These are phyloP conservation scores for Diphyllodes magnificus DNA, from an alignment of 2,113 vertebrate genomes.

Conservation along the genomic window DNA sequence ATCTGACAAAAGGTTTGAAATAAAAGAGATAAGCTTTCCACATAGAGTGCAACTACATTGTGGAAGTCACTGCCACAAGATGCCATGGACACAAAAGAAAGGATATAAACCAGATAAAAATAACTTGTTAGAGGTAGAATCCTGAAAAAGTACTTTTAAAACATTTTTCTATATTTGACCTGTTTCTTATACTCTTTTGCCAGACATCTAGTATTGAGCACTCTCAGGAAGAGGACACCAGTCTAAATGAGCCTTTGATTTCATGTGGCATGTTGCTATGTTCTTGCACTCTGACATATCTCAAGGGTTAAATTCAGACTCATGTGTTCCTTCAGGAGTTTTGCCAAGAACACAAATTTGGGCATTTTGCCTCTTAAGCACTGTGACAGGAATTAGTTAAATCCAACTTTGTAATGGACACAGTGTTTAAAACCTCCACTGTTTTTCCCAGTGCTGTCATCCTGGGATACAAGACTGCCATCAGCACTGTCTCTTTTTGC, in stretches of 20 bases:
- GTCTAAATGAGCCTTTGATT: background rate
- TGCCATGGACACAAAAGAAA: background rate
- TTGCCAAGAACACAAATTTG: background rate
- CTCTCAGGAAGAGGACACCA: background rate
- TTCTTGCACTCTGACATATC: background rate
- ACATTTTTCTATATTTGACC: background rate
- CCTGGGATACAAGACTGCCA: background rate
- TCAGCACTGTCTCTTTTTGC: background rate
- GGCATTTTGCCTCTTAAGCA: background rate
- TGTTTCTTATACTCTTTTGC: background rate
- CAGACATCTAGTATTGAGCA: background rate
- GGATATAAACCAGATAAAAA: background rate
- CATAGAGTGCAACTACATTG: accelerated
- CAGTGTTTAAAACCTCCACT: background rate
- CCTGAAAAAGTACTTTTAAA: background rate
- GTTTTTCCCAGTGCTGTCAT: background rate
- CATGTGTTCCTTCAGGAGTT: background rate
- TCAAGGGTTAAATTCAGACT: conserved; percentile 5
- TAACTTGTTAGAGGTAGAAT: background rate
- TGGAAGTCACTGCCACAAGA: background rate
- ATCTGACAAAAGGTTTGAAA: background rate
- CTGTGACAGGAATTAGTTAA: conserved; percentile 32
- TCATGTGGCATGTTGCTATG: background rate
- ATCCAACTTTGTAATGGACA: background rate
- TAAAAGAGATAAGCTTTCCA: background rate